These are phyloP conservation scores for Drosophila parvula DNA, from an alignment of 1,140 invertebrate species.

Conservation along the genomic window DNA sequence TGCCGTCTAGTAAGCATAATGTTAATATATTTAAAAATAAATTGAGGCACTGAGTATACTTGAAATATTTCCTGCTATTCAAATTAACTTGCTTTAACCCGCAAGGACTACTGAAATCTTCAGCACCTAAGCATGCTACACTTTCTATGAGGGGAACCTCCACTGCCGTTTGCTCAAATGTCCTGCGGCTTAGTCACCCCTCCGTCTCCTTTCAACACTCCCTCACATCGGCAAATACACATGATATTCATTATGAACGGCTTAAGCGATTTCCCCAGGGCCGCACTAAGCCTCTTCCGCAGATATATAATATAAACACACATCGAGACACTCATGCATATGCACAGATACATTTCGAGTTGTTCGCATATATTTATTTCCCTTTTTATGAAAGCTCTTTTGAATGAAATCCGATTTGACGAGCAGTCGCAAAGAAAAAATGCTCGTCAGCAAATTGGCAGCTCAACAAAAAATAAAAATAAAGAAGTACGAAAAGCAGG, in stretches of 20 bases:
- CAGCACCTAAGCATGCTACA: slow-evolving; percentile 15
- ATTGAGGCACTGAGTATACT: no score
- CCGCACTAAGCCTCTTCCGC: slow-evolving; percentile 76
- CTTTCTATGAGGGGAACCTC: slow-evolving; percentile 20
- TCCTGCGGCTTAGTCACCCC: slow-evolving; percentile 18
- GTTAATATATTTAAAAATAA: neutral
- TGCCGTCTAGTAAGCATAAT: neutral
- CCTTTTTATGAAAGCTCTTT: slow-evolving; percentile 50
- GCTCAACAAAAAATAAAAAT: slow-evolving; percentile 24
- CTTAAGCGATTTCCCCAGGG: slow-evolving; percentile 83
- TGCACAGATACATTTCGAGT: slow-evolving; percentile 62
- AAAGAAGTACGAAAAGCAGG: slow-evolving; percentile 16
- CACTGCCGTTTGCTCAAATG: slow-evolving; percentile 17
- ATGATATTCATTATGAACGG: slow-evolving; percentile 83
- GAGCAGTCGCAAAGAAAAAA: slow-evolving; percentile 53
- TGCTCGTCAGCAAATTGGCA: slow-evolving; percentile 72
- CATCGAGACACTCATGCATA: slow-evolving; percentile 62
- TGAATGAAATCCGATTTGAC: slow-evolving; percentile 75
- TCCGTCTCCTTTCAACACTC: slow-evolving; percentile 14
- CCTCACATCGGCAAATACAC: slow-evolving; percentile 47
- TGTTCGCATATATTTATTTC: slow-evolving; percentile 10
- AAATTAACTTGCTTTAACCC: neutral
- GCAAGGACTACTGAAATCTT: no score
- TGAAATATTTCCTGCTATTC: neutral
- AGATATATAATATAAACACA: slow-evolving; percentile 40